Percentiles rank a stretch among this genome's conserved stretches.
These are phyloP conservation scores for Austrolebias charrua DNA, from an alignment of 2,797 vertebrate species.

Conservation along the genomic window DNA sequence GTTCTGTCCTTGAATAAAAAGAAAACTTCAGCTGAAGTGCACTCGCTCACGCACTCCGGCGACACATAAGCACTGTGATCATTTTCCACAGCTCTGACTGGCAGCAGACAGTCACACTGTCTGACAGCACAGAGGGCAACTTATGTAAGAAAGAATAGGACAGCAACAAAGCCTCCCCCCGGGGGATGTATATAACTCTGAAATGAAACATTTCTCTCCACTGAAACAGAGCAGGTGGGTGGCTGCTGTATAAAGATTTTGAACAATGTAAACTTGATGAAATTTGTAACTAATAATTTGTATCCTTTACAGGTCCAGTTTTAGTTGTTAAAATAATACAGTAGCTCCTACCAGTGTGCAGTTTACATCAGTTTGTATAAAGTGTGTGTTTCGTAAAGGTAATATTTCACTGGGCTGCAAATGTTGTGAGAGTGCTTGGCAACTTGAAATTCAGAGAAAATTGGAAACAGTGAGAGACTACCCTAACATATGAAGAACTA, in stretches of 20 bases:
- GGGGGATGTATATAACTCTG: constrained; percentile 52
- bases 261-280: no score
- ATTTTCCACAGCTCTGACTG: constrained; percentile 42
- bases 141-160: constrained; percentile 52
- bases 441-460: no score
- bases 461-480: no score
- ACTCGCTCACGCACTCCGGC: constrained; percentile 4
- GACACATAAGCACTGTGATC: constrained; percentile 33
- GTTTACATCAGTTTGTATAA: no score
- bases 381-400: no score
- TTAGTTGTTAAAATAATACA: no score
- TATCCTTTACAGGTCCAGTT: no score
- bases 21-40: constrained; percentile 30
- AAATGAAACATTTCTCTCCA: constrained; percentile 37
- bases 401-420: no score
- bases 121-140: constrained; percentile 47
- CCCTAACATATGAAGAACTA: no score
- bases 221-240: constrained; percentile 46
- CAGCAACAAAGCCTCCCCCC: constrained; percentile 27
- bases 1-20: constrained; percentile 33
- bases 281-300: no score
- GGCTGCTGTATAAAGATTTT: constrained; percentile 24
- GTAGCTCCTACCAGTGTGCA: no score
- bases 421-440: no score
- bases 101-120: constrained; percentile 42